These are phyloP conservation scores for Anguilla obscura DNA, from an alignment of 2,797 vertebrate species.

Conservation along the genomic window DNA sequence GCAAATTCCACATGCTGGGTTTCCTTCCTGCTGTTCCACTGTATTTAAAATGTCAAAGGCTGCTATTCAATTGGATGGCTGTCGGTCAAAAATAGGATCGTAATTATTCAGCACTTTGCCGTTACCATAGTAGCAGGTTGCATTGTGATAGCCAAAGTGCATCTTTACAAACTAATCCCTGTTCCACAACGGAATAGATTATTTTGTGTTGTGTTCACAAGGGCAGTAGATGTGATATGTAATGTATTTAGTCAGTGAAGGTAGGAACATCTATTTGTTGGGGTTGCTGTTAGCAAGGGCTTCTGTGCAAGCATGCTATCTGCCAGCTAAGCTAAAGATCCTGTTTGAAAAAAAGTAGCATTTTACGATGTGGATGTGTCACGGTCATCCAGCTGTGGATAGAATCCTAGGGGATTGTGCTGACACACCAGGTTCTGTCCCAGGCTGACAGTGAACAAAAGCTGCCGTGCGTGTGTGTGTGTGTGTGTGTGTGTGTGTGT, in stretches of 20 bases:
- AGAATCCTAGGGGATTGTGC: not conserved
- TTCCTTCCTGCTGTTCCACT: conserved; percentile 24
- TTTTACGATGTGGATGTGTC: not conserved
- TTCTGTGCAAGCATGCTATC: not conserved
- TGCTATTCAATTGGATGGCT: conserved; percentile 39
- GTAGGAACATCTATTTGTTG: conserved; percentile 19
- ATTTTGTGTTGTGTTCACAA: conserved; percentile 38
- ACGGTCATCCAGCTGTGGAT: not conserved
- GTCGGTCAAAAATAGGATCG: conserved; percentile 46
- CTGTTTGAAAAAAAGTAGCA: not conserved
- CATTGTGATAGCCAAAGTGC: conserved; percentile 37
- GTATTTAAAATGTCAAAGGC: conserved; percentile 41
- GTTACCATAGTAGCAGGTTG: conserved; percentile 52
- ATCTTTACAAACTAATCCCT: conserved; percentile 42
- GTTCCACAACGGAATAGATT: conserved; percentile 31
- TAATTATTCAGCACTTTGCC: conserved; percentile 49
- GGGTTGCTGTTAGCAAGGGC: not conserved
- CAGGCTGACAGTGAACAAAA: not conserved
- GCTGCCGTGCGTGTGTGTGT: not conserved
- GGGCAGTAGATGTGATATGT: conserved; percentile 41
- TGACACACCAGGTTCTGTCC: conserved; percentile 7
- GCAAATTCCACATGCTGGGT: conserved; percentile 30
- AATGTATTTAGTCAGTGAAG: conserved; percentile 37
- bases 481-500: not conserved
- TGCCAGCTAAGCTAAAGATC: conserved; percentile 15